Evolutionary conservation across 2,113 vertebrate species (phyloP).

Genomic region (Bufo bufo): DNA sequence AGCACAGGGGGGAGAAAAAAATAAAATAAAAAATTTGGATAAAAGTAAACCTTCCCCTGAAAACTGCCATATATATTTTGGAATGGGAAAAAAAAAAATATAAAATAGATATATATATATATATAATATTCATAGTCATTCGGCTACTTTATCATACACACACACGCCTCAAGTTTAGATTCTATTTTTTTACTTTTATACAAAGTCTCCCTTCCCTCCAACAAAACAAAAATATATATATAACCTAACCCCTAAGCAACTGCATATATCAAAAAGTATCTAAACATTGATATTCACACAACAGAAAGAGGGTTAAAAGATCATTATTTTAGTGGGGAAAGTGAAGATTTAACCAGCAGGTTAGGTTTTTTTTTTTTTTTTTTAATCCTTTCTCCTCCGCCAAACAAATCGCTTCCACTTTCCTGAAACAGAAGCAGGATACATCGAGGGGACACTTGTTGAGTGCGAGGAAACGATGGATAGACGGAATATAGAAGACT

Average conservation of each 20-base stretch:
- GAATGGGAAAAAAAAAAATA: conserved; percentile 62
- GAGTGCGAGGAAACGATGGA: not conserved
- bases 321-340: conserved; percentile 66
- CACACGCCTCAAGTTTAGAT: conserved; percentile 60
- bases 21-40: not conserved
- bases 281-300: conserved; percentile 65
- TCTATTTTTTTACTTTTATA: conserved; percentile 54
- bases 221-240: conserved; percentile 48
- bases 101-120: not conserved
- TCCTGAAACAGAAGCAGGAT: conserved; percentile 43
- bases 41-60: conserved; percentile 10
- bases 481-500: conserved; percentile 15
- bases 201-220: conserved; percentile 26
- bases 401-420: conserved; percentile 12
- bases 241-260: conserved; percentile 52
- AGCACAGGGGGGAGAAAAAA: not conserved
- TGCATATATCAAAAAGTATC: conserved; percentile 60
- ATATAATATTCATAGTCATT: conserved; percentile 56
- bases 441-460: not conserved
- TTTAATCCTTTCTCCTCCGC: not conserved
- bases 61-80: conserved; percentile 35
- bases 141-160: conserved; percentile 53
- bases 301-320: conserved; percentile 76
- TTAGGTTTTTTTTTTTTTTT: not conserved
- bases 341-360: conserved; percentile 31